Conservation (phyloP, 2,113 vertebrate species). For the Clinocottus analis region DNA sequence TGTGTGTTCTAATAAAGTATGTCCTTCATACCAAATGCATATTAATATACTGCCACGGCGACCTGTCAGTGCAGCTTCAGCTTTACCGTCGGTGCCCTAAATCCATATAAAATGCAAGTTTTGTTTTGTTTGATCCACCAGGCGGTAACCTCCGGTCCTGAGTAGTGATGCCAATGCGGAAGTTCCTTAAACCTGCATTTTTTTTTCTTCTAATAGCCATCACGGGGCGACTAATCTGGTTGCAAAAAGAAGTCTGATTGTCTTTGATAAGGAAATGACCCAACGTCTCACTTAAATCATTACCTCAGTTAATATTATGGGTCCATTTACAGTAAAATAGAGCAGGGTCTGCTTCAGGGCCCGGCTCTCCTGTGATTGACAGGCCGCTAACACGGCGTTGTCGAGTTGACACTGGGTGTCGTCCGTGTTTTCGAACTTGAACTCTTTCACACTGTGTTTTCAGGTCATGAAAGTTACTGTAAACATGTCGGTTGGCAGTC, state of each 20-base stretch:
- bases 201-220: no score
- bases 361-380: not conserved
- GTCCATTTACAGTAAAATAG: no score
- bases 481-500: no score
- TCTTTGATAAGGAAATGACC: not conserved
- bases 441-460: no score
- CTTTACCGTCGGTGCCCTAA: constrained; percentile 30
- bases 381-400: not conserved
- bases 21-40: constrained; percentile 44
- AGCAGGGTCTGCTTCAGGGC: not conserved
- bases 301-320: no score
- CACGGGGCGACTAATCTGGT: no score
- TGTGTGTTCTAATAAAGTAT: not conserved
- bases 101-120: constrained; percentile 37
- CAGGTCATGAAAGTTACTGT: no score
- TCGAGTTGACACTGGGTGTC: no score
- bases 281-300: not conserved
- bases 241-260: no score
- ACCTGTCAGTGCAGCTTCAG: constrained; percentile 34
- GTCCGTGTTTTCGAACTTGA: no score
- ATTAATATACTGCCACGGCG: constrained; percentile 44
- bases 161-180: not conserved
- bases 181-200: not conserved
- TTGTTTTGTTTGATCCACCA: constrained; percentile 46
- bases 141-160: no score